These are phyloP conservation scores for Lycocerus yunnanus DNA, from an alignment of 2,888 invertebrate genomes.

Conservation along the genomic window DNA sequence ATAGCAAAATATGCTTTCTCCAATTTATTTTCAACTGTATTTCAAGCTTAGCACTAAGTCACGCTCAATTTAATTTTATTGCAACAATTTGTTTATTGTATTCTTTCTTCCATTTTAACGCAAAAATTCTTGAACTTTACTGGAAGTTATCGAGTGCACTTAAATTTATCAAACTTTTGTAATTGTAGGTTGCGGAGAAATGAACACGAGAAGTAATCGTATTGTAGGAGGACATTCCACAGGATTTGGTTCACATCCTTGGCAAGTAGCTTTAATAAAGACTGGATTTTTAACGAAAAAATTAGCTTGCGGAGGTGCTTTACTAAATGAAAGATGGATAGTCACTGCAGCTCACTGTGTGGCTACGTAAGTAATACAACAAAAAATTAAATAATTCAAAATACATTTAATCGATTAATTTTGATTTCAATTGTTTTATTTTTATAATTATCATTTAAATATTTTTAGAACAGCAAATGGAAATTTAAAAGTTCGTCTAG, in stretches of 20 bases:
- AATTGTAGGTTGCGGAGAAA: conserved; percentile 84
- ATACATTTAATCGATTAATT: not conserved
- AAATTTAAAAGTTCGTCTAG: conserved; percentile 85
- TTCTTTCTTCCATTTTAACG: not conserved
- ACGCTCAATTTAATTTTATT: not conserved
- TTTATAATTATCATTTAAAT: not conserved
- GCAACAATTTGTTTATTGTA: not conserved
- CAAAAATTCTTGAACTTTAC: not conserved
- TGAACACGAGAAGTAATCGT: conserved; percentile 83
- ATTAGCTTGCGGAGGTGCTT: conserved; percentile 88
- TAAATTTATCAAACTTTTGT: not conserved
- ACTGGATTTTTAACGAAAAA: conserved; percentile 89
- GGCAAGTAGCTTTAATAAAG: conserved; percentile 93
- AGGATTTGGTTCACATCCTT: conserved; percentile 89
- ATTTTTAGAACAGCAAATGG: conserved; percentile 79
- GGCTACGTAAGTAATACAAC: conserved; percentile 74
- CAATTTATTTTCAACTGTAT: not conserved
- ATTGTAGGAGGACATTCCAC: conserved; percentile 92
- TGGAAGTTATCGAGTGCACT: not conserved
- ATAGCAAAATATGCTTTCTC: not conserved
- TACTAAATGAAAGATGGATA: conserved; percentile 89
- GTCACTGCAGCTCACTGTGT: conserved; percentile 92
- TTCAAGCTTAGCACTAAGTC: not conserved
- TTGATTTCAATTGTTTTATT: not conserved
- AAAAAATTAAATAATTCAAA: not conserved